These are phyloP conservation scores for Zygothrica quintamaculata DNA, from an alignment of 2,888 invertebrate species.

Conservation along the genomic window DNA sequence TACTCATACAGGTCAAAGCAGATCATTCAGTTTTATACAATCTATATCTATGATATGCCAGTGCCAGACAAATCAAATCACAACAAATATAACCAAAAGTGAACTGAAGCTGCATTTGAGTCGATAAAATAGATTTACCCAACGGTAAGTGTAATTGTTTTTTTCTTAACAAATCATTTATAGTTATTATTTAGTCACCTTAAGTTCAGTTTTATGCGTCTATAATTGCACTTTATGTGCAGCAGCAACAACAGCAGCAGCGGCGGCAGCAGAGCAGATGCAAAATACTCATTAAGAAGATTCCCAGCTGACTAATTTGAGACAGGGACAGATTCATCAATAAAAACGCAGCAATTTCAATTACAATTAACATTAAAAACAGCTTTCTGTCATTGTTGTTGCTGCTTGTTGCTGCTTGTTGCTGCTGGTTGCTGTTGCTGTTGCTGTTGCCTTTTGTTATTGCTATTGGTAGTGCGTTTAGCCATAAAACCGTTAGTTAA, in stretches of 20 bases:
- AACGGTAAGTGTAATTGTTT: constrained; percentile 48
- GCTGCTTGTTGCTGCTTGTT: constrained; percentile 21
- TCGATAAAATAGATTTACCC: constrained; percentile 21
- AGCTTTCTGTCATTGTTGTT: constrained; percentile 39
- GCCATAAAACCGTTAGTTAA: constrained; percentile 74
- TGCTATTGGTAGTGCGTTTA: constrained; percentile 39
- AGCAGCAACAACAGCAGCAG: too few species aligned
- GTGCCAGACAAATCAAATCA: constrained; percentile 40
- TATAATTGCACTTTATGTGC: constrained; percentile 74
- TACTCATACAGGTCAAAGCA: not conserved
- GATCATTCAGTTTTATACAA: too few species aligned
- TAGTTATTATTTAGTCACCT: constrained; percentile 46
- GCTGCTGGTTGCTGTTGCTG: constrained; percentile 21
- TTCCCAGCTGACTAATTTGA: constrained; percentile 32
- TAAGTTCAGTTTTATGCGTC: constrained; percentile 49
- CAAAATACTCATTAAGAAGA: constrained; percentile 36
- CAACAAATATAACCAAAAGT: constrained; percentile 8
- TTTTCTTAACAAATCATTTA: constrained; percentile 37
- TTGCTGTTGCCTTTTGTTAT: constrained; percentile 20
- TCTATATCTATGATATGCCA: constrained; percentile 28
- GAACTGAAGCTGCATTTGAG: constrained; percentile 26
- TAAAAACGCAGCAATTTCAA: constrained; percentile 66
- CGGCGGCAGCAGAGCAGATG: constrained; percentile 49
- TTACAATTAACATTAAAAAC: constrained; percentile 69
- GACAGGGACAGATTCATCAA: constrained; percentile 61